Evolutionary conservation across 1,140 invertebrate genomes (phyloP), one percentile per base, ranked within the genome.

Genomic region (Leptinotarsa lineolata): DNA sequence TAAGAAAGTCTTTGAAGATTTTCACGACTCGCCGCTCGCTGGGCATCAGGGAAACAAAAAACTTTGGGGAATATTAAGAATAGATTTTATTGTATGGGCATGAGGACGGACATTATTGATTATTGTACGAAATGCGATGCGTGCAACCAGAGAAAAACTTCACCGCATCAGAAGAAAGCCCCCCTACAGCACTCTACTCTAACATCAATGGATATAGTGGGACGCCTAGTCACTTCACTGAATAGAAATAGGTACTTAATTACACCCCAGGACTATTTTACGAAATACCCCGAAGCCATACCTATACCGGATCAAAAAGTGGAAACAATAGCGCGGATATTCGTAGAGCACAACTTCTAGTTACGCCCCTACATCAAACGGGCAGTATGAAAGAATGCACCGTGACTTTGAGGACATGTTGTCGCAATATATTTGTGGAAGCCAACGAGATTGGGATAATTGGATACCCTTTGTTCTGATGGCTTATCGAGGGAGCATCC

Each of bases 361-460:
- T 24, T 79, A 77, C 63, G 84, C 86, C 68, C 84, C 84, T 12
- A 68, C 72, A 20, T 75, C 82, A 30, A 86, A 86, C 68, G 84
- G 85, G 0, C 80, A 85, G 76, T 76, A 86, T 5, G 85, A 87
- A 70, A 72, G 85, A 3, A 81, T 82, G 54, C 85, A 86, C 70
- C 74, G 86, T 2, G 68, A 76, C 6, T 67, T 86, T 8, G 85
- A 86, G 76, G 79, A 6, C 90, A 90, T 81, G 92, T 92, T 81
- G 58, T 45, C 68, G 68, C 48, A 63, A 39, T 68, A 68, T 15
- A 68, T 44, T n/a, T n/a, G n/a, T n/a, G n/a, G n/a, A n/a, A n/a
- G n/a, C n/a, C n/a, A n/a, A n/a, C n/a, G n/a, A n/a, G n/a, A n/a
- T n/a, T n/a, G n/a, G n/a, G n/a, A n/a, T n/a, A n/a, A n/a, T n/a